phyloP scores from a whole-genome alignment of 2,797 vertebrate species.

The Margarornis squamiger region DNA sequence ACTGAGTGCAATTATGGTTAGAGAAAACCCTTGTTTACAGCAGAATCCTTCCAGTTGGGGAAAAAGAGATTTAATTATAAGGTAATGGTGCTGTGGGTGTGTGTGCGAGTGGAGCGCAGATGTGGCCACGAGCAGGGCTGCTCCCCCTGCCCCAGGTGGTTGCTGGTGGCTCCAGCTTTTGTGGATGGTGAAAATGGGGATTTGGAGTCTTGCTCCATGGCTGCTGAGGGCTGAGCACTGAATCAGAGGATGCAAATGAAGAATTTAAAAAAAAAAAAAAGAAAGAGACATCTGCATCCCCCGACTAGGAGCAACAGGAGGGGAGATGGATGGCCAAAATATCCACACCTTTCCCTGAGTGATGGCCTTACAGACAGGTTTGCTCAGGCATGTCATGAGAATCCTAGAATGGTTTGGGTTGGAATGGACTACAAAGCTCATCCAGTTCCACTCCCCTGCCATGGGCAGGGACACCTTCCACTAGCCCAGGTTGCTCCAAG shows the following conservation, averaged over 20 bases:
- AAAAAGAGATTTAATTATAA: slow-evolving; percentile 38
- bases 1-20: slow-evolving; percentile 5
- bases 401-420: not conserved
- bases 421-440: not conserved
- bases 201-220: not conserved
- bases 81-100: not conserved
- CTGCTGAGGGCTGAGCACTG: not conserved
- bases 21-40: slow-evolving; percentile 46
- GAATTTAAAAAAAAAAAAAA: not conserved
- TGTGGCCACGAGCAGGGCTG: not conserved
- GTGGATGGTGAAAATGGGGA: not conserved
- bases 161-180: not conserved
- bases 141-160: not conserved
- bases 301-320: not conserved
- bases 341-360: not conserved
- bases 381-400: not conserved
- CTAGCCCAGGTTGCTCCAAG: fast-evolving
- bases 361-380: not conserved
- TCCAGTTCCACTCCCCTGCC: fast-evolving
- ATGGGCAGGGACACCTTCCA: not conserved
- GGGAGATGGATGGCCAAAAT: not conserved
- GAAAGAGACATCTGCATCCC: not conserved
- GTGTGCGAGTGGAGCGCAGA: not conserved
- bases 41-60: slow-evolving; percentile 8
- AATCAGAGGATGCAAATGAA: fast-evolving